phyloP scores from a whole-genome alignment of 2,797 vertebrate genomes.

The Bovichtus diacanthus region DNA sequence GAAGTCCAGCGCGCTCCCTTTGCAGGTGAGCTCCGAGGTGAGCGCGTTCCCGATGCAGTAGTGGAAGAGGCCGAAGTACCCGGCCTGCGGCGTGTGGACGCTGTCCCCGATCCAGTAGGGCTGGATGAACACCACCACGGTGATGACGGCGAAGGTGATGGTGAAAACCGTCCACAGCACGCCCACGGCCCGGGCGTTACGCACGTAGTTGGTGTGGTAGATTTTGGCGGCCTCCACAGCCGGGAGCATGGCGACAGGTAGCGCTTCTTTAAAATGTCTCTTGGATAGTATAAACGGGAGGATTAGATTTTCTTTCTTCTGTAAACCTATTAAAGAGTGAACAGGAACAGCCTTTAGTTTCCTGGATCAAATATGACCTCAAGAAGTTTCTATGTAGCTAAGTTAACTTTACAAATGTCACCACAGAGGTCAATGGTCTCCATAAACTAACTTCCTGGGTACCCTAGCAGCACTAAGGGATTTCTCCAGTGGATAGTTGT shows the following conservation, averaged over 20 bases:
- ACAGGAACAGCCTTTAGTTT: neutral
- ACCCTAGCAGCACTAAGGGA: neutral
- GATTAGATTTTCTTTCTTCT: neutral
- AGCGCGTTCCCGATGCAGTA: conserved; percentile 98
- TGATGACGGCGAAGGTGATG: conserved; percentile 94
- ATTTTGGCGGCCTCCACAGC: conserved; percentile 96
- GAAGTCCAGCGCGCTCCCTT: conserved; percentile 95
- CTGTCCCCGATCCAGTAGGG: conserved; percentile 99
- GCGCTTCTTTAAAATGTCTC: neutral
- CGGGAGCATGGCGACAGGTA: conserved; percentile 86
- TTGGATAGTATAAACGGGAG: neutral
- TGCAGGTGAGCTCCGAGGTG: conserved; percentile 96
- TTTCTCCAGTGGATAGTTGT: neutral
- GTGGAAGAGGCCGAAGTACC: conserved; percentile 97
- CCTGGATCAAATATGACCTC: neutral
- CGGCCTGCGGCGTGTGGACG: conserved; percentile 94
- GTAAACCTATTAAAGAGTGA: neutral
- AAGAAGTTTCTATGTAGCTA: neutral
- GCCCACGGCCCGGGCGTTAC: conserved; percentile 93
- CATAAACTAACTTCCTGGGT: neutral
- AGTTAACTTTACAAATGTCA: neutral
- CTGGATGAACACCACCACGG: conserved; percentile 96
- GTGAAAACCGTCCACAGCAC: conserved; percentile 97
- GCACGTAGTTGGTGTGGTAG: conserved; percentile 98
- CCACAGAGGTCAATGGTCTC: neutral